A percentile compares a stretch with the other conserved stretches of the same genome.
These are phyloP conservation scores for Thera britannica DNA, from an alignment of 2,888 invertebrate species.

Conservation along the genomic window DNA sequence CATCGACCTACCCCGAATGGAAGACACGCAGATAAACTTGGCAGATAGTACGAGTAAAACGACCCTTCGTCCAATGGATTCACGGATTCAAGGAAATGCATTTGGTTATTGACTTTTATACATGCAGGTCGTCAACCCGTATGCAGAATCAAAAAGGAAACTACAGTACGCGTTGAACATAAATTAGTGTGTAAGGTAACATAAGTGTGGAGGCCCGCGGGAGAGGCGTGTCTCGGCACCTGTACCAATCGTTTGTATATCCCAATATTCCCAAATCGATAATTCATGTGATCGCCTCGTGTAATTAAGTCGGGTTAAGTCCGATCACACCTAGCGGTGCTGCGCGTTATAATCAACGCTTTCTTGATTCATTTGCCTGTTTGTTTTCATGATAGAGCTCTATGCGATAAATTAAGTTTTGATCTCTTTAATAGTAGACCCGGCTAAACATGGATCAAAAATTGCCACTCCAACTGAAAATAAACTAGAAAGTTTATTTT, in stretches of 20 bases:
- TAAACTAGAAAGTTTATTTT: background rate
- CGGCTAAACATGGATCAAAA: too few relatives aligned
- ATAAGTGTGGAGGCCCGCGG: slow-evolving; percentile 70
- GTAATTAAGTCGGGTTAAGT: slow-evolving; percentile 75
- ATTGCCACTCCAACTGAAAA: background rate
- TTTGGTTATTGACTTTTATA: slow-evolving; percentile 19
- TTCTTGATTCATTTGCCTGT: slow-evolving; percentile 47
- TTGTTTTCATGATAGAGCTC: slow-evolving; percentile 41
- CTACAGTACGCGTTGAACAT: slow-evolving; percentile 52
- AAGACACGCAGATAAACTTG: slow-evolving; percentile 12
- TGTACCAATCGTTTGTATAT: slow-evolving; percentile 69
- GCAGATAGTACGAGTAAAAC: slow-evolving; percentile 15
- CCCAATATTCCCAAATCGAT: slow-evolving; percentile 71
- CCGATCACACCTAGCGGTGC: slow-evolving; percentile 64
- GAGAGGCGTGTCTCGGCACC: slow-evolving; percentile 72
- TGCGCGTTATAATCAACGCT: slow-evolving; percentile 61
- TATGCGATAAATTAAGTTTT: slow-evolving; percentile 17
- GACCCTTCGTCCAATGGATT: slow-evolving; percentile 15
- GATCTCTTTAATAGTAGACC: slow-evolving; percentile 12
- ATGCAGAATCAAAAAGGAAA: slow-evolving; percentile 47
- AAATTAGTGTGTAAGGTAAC: slow-evolving; percentile 57
- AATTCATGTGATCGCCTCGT: slow-evolving; percentile 75
- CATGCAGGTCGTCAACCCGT: slow-evolving; percentile 41
- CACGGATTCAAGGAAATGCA: slow-evolving; percentile 24
- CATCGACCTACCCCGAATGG: background rate